Base-by-base conservation (phyloP, 2,888 invertebrate genomes). In the Drosophila acutilabella region DNA sequence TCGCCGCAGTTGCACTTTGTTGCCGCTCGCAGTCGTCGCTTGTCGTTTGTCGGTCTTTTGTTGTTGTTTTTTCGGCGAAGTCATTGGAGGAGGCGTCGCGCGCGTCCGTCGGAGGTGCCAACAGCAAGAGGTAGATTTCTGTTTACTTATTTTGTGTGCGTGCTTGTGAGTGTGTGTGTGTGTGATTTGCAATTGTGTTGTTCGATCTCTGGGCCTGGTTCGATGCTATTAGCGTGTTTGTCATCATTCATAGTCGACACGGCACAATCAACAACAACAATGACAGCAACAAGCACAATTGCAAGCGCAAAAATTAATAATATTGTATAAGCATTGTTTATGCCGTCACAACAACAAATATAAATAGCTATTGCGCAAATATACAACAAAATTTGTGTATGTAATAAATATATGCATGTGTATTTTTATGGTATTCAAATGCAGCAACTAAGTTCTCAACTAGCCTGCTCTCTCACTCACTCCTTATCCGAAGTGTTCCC, bases 251-350 rank as follows among this genome's bases (percentile, higher is more conserved):
- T 36, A 47, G 26, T 20, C 33, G 41, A 54, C 40, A 54, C 40
- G 64, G 26, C 38, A 62, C 14, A 53, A 38, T 26, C 16, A 41
- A 56, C 45, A 23, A 16, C 16, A 50, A 18, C 53, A 74, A 56
- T 40, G 47, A 56, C 33, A 44, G 61, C 30, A 57, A 45, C 23
- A 71, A 40, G 33, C 51, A 20, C 40, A 41, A 64, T 42, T 66
- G 50, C 54, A 66, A 79, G 68, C 11, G 68, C 11, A 69, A 74
- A 64, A 65, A 70, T 65, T 74, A 88, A 80, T 82, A 73, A 78
- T 65, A 61, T 84, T 78, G 79, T 84, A 67, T 81, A 78, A 84
- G 64, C 48, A 65, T 67, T 86, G 67, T 87, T 81, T 84, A 82
- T 80, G 77, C 64, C 64, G 45, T 64, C 77, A 60, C 57, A 75